phyloP scores from a whole-genome alignment of 2,797 vertebrate species.

The Ciconia nigra region DNA sequence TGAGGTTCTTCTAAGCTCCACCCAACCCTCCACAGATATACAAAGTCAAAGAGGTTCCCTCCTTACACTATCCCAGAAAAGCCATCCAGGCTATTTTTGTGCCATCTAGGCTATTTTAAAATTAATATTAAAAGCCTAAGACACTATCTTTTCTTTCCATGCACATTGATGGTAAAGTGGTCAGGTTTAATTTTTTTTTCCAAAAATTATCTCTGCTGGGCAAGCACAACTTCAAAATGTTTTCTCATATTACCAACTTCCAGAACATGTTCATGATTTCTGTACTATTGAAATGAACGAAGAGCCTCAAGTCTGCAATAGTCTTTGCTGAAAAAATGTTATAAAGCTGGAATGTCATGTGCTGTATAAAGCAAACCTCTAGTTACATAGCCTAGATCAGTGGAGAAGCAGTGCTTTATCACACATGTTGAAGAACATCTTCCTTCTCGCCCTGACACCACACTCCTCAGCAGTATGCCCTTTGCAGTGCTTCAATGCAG shows the following conservation, averaged over 20 bases:
- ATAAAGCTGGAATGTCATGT: neutral
- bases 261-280: neutral
- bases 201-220: conserved; percentile 87
- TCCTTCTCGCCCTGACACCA: neutral
- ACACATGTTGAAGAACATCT: neutral
- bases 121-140: conserved; percentile 72
- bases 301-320: neutral
- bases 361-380: neutral
- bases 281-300: neutral
- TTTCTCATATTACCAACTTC: neutral
- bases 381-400: neutral
- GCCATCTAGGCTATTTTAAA: neutral
- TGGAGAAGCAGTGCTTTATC: neutral
- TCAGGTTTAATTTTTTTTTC: conserved; percentile 83
- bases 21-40: neutral
- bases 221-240: conserved; percentile 52
- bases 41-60: neutral
- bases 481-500: neutral
- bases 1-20: neutral
- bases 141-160: conserved; percentile 82
- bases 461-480: neutral
- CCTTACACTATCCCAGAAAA: neutral
- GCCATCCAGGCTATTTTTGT: neutral
- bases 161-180: conserved; percentile 81
- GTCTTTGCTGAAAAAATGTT: neutral